Evolutionary conservation across 2,888 invertebrate species (phyloP).

Genomic region (Doris montereyensis): DNA sequence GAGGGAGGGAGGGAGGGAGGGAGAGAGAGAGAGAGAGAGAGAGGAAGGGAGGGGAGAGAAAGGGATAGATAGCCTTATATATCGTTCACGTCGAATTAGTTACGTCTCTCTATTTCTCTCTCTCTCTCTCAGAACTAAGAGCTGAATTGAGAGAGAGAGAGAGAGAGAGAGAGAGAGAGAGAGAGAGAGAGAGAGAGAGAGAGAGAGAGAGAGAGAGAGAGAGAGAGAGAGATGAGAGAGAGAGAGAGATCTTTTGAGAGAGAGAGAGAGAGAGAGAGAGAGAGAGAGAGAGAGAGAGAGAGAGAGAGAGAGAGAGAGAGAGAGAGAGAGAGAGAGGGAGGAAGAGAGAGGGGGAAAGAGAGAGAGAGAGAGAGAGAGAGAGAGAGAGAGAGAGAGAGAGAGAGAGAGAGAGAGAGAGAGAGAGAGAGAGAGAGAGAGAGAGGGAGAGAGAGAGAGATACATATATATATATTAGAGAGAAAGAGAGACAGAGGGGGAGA

Average conservation of each 20-base stretch:
- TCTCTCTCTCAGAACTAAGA: no score
- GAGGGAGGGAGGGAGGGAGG: conserved; percentile 1
- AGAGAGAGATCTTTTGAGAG: not conserved
- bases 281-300: not conserved
- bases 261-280: conserved; percentile 12
- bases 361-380: conserved; percentile 28
- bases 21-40: conserved; percentile 15
- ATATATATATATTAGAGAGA: no score
- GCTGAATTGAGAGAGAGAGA: conserved; percentile 1
- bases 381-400: not conserved
- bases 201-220: conserved; percentile 2
- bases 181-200: conserved; percentile 4
- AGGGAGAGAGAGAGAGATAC: not conserved
- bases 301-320: conserved; percentile 3
- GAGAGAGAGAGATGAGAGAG: conserved; percentile 4
- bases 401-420: not conserved
- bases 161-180: not conserved
- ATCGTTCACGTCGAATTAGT: no score
- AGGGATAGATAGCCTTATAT: not conserved
- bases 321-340: not conserved
- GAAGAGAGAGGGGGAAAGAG: not conserved
- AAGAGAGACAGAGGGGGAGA: no score
- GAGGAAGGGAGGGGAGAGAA: not conserved
- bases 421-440: not conserved
- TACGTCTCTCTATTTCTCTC: no score